Base-by-base conservation (phyloP, 2,797 vertebrate species). In the Streptopelia turtur region DNA sequence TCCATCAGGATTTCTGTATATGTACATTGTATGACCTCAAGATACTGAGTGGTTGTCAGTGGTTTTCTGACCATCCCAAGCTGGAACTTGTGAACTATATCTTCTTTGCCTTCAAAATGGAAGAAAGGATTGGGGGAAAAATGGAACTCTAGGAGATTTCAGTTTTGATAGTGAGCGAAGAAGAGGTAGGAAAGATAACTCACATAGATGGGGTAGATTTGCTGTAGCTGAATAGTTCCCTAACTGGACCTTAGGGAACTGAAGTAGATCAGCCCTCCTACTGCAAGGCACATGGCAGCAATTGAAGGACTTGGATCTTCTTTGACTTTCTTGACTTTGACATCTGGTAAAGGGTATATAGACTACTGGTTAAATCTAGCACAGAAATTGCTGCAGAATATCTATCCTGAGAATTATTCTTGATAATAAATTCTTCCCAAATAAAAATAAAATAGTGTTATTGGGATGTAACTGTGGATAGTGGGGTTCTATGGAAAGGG, bases 381-480 rank as follows among this genome's bases (percentile, higher is more conserved):
- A 18, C 15, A 35, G 45, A 50, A 56, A 80, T 47, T 43, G 18
- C 23, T 60, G 16, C 13, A 50, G 41, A 80, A 24, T 4, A 30
- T 30, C 20, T 25, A 27, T 53, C 27, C 43, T 43, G 35, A 43
- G 39, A 70, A 47, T 31, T 65, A 37, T 55, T 30, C 30, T 39
- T 63, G 14, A 43, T 14, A 47, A 21, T n/a, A 43, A 23, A 31
- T 4, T 35, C 5, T 57, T 85, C 31, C 16, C 30, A 33, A 13
- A 31, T 49, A 39, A 50, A 57, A 79, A 83, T 3, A 74, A 79
- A 76, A 16, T 0, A 1, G 1, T 53, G 23, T 22, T 64, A 18
- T 14, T 72, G 47, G 20, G 47, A 14, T 0, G 0, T 1, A 4
- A 11, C 11, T 89, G 9, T 12, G 5, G 7, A 33, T 35, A 65